These are phyloP conservation scores for Aurelia coerulea DNA, from an alignment of 30 jellyfish, hydroid and myxozoan species.

Conservation along the genomic window DNA sequence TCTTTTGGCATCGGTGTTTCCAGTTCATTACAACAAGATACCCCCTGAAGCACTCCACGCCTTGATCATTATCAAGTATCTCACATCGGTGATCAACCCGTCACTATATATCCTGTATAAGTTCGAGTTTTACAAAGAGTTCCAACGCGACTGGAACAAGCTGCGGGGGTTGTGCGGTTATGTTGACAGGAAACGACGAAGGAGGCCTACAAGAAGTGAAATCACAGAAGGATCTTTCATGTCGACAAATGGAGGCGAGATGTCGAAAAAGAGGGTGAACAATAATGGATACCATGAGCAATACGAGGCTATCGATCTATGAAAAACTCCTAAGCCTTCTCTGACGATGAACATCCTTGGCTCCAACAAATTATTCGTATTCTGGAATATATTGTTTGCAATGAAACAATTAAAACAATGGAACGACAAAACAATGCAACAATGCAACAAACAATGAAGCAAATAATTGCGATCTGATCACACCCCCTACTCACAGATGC, in stretches of 20 bases:
- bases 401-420: too few relatives aligned
- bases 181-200: background rate
- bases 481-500: too few relatives aligned
- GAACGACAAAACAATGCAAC: too few relatives aligned
- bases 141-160: constrained; percentile 38
- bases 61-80: constrained; percentile 45
- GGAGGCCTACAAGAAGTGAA: background rate
- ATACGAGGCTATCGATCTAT: background rate
- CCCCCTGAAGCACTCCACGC: constrained; percentile 32
- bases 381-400: too few relatives aligned
- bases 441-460: too few relatives aligned
- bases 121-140: constrained; percentile 59
- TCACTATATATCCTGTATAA: constrained; percentile 51
- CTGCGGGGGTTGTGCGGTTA: constrained; percentile 16
- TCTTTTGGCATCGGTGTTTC: constrained; percentile 43
- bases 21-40: constrained; percentile 1
- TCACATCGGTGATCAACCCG: constrained; percentile 66
- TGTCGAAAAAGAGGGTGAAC: too few relatives aligned
- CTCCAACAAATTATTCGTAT: too few relatives aligned
- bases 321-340: too few relatives aligned
- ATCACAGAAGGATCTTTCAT: constrained; percentile 43
- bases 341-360: too few relatives aligned
- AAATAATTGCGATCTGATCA: too few relatives aligned
- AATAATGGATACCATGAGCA: constrained; percentile 11
- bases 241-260: too few relatives aligned